phyloP scores from a whole-genome alignment of 2,888 invertebrate species.

The Harmothoe impar region DNA sequence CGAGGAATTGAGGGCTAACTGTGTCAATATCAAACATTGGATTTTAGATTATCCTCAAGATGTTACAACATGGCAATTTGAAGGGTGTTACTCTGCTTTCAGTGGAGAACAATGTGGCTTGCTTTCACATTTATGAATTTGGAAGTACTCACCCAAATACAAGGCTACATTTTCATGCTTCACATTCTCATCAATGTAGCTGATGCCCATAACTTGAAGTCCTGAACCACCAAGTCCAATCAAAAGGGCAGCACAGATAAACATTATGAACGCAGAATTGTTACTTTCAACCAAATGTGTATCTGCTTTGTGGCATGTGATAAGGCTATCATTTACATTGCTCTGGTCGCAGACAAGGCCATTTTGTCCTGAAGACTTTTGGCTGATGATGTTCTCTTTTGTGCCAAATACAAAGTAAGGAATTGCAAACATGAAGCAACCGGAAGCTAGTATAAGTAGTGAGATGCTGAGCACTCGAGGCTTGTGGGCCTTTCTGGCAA shows the following conservation, averaged over 20 bases:
- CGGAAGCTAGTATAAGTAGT: not conserved
- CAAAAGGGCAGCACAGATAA: constrained; percentile 52
- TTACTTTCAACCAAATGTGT: not conserved
- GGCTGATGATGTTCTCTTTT: not conserved
- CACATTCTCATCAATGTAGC: constrained; percentile 77
- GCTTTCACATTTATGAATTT: too few relatives aligned
- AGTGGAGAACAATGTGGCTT: too few relatives aligned
- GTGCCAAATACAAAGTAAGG: constrained; percentile 39
- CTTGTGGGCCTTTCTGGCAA: constrained; percentile 2
- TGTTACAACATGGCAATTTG: too few relatives aligned
- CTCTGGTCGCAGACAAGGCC: too few relatives aligned
- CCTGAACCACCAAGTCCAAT: constrained; percentile 68
- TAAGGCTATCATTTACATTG: too few relatives aligned
- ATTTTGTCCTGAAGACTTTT: too few relatives aligned
- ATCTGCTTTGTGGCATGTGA: not conserved
- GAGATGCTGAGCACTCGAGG: constrained; percentile 20
- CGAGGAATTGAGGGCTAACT: too few relatives aligned
- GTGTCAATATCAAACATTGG: too few relatives aligned
- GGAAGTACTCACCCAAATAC: constrained; percentile 73
- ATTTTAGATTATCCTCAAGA: too few relatives aligned
- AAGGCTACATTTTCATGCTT: constrained; percentile 72
- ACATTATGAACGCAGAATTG: not conserved
- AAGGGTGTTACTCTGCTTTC: too few relatives aligned
- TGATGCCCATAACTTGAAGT: constrained; percentile 75
- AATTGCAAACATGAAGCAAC: not conserved